Base-by-base conservation (phyloP, 2,797 vertebrate species). In the Perodicticus potto region DNA sequence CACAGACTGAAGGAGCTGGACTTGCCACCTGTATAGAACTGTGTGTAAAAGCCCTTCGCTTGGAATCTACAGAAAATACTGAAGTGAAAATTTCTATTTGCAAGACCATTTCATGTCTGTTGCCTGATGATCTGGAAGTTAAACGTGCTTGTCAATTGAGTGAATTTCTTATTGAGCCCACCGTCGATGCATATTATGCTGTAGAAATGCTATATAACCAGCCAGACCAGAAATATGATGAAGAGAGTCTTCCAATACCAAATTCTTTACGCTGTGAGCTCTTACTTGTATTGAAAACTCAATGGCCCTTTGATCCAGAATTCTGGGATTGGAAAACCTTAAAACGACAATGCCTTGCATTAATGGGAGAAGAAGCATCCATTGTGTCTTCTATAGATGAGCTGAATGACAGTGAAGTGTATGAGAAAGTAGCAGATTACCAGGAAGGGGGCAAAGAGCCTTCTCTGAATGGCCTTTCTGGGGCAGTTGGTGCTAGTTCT, bases 251-350 rank as follows among this genome's bases (percentile, higher is more conserved):
- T 98, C 99, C 99, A n/a, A 99, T 99, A 97, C 99, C 99, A 96
- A 99, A 99, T 98, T 99, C 99, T 14, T 98, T 99, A 37, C 99
- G 99, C 95, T 99, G 99, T 95, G 99, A 99, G 96, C 99, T 99
- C 57, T 98, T 99, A 93, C 98, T 99, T 89, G 99, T 99, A 86
- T 99, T 99, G 97, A 99, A 99, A 99, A 99, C 99, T 77, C 99
- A 99, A 88, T 99, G 99, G 99, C 99, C 99, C 97, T 99, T 99
- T 98, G 99, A 99, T 98, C 99, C 99, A 1, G 99, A 99, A 98
- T 99, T 99, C 98, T 99, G 99, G 99, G 99, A 99, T 98, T 99
- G 99, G 99, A 99, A 99, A 98, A 99, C 99, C 67, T 98, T 99
- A 3, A 99, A 99, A 96, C 99, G 99, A 32, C 99, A 99, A 7